Evolutionary conservation across 2,113 vertebrate species (phyloP).

Genomic region (Recurvirostra avosetta): DNA sequence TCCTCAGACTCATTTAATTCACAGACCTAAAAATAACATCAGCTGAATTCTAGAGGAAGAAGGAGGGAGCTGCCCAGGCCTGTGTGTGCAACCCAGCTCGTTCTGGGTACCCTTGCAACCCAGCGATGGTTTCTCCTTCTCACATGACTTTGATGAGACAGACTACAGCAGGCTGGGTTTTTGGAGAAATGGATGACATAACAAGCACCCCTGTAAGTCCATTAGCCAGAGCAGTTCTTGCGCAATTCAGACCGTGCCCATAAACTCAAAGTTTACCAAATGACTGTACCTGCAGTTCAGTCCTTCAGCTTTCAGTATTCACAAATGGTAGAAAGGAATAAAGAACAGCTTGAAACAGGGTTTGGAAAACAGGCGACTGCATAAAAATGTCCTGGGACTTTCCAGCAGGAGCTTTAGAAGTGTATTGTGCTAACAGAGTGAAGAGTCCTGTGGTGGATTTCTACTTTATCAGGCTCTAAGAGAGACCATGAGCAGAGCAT

Average conservation of each 20-base stretch:
- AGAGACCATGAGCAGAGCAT: not conserved
- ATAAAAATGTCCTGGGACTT: not conserved
- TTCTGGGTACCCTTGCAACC: not conserved
- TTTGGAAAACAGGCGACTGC: not conserved
- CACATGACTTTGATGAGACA: not conserved
- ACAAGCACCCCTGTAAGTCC: not conserved
- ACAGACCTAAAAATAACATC: not conserved
- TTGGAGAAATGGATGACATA: not conserved
- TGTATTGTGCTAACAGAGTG: accelerated
- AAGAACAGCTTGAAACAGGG: not conserved
- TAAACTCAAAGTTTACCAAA: not conserved
- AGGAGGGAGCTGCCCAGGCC: not conserved
- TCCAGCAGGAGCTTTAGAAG: not conserved
- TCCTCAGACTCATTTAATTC: not conserved
- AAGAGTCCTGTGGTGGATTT: accelerated
- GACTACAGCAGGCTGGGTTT: not conserved
- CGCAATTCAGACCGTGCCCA: not conserved
- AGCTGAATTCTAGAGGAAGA: not conserved
- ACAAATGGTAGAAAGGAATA: not conserved
- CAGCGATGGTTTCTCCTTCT: not conserved
- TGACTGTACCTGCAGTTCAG: not conserved
- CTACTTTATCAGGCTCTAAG: not conserved
- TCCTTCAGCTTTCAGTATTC: not conserved
- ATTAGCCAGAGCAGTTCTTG: not conserved
- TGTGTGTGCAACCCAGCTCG: not conserved